phyloP scores from a whole-genome alignment of 2,888 invertebrate genomes.

The Rambutsinella grinnellia region DNA sequence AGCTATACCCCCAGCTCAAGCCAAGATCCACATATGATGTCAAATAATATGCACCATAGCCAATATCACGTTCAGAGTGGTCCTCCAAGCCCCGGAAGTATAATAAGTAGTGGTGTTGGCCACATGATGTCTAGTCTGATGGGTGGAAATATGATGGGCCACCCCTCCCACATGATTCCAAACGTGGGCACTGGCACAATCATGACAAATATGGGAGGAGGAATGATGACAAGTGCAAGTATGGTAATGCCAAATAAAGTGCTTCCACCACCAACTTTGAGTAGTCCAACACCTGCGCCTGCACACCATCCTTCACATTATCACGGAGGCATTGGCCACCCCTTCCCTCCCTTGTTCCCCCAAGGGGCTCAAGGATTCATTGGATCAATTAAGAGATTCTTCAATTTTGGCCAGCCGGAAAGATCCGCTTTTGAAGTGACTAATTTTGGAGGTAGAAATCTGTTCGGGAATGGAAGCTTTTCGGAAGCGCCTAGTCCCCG shows the following conservation, averaged over 20 bases:
- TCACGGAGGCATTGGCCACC: slow-evolving; percentile 11
- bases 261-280: slow-evolving; percentile 10
- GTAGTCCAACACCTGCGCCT: background rate
- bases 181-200: background rate
- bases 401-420: slow-evolving; percentile 46
- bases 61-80: background rate
- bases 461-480: slow-evolving; percentile 32
- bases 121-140: background rate
- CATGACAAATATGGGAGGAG: background rate
- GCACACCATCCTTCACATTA: background rate
- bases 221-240: background rate
- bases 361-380: slow-evolving; percentile 42
- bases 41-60: too few species aligned
- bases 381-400: slow-evolving; percentile 53
- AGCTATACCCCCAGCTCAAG: background rate
- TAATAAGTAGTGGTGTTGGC: background rate
- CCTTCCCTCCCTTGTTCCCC: slow-evolving; percentile 2
- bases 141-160: too few species aligned
- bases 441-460: slow-evolving; percentile 26
- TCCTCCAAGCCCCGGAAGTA: background rate
- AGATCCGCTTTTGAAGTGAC: slow-evolving; percentile 25
- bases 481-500: slow-evolving; percentile 41
- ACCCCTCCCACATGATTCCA: too few species aligned
- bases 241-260: slow-evolving; percentile 15
- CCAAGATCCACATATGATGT: too few species aligned